Base-by-base conservation (phyloP, 2,797 vertebrate genomes). In the Xerus rutilus region DNA sequence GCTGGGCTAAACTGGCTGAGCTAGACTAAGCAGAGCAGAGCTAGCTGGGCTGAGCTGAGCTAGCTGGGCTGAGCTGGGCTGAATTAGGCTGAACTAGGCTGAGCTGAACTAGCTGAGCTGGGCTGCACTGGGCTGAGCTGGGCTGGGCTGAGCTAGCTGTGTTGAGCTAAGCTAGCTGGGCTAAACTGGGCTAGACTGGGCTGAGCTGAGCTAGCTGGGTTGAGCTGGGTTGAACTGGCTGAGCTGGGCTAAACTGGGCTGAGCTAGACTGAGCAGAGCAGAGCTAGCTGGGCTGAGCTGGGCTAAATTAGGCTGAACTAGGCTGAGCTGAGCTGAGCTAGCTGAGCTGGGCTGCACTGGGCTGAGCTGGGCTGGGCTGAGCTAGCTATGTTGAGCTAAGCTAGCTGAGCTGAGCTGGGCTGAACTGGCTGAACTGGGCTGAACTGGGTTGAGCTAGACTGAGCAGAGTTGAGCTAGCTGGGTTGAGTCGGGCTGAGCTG, bases 311-410 rank as follows among this genome's bases (percentile, higher is more conserved):
- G 0, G 4, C 21, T 76, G 2, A 0, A 0, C 12, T 39, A 21
- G 0, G 1, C 4, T 65, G 14, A 0, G 0, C 4, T 43, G n/a
- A 0, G 5, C 13, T 69, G 0, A 0, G 0, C 3, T 72, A 1
- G 0, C 32, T 45, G 32, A 0, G 1, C 6, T 73, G 21, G 1
- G 8, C 65, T 47, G 2, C 6, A 2, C 18, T 39, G 11, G 7
- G 6, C 18, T 70, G 20, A 0, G 9, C 15, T 49, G 3, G 1
- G 12, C 10, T 64, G 17, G 0, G 1, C 43, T 84, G 43, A 0
- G 15, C 32, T 54, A 30, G 3, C 30, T 47, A 20, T 2, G 5
- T 5, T 39, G 5, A 9, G 14, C 39, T 35, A 1, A 0, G 9
- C 18, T 62, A 21, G 0, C 6, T 9, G 30, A 0, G 10, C 17